A percentile compares a stretch with the other conserved stretches of the same genome.
These are phyloP conservation scores for Acronicta alni DNA, from an alignment of 2,888 invertebrate species.

Conservation along the genomic window DNA sequence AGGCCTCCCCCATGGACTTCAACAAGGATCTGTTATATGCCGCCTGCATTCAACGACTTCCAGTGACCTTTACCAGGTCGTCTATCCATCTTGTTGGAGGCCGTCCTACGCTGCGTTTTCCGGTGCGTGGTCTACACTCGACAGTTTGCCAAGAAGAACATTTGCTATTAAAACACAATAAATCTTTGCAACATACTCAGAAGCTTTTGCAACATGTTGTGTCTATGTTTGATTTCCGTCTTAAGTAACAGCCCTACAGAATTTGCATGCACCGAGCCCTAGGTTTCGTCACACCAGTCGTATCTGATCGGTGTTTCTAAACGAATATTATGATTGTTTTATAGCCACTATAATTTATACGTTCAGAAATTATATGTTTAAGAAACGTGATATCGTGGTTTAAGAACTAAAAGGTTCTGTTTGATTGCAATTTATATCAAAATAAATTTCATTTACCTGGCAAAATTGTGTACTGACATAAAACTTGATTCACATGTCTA, in stretches of 20 bases:
- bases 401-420: neutral
- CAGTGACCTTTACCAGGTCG: too few species aligned
- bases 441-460: too few species aligned
- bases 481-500: too few species aligned
- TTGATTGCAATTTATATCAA: neutral
- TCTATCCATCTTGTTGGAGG: too few species aligned
- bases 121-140: too few species aligned
- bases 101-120: too few species aligned
- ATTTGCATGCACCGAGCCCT: conserved; percentile 20
- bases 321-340: conserved; percentile 35
- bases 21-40: too few species aligned
- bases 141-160: too few species aligned
- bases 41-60: too few species aligned
- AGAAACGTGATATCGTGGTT: neutral
- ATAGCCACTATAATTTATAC: conserved; percentile 17
- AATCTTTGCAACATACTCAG: neutral
- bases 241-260: conserved; percentile 30
- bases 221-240: conserved; percentile 40
- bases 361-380: conserved; percentile 24
- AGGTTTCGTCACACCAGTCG: conserved; percentile 25
- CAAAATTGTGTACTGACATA: too few species aligned
- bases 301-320: conserved; percentile 34
- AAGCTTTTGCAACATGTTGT: conserved; percentile 18
- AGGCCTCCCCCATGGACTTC: too few species aligned
- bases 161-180: too few species aligned